Conservation (phyloP, 2,113 vertebrate genomes). For the Pionites leucogaster region DNA sequence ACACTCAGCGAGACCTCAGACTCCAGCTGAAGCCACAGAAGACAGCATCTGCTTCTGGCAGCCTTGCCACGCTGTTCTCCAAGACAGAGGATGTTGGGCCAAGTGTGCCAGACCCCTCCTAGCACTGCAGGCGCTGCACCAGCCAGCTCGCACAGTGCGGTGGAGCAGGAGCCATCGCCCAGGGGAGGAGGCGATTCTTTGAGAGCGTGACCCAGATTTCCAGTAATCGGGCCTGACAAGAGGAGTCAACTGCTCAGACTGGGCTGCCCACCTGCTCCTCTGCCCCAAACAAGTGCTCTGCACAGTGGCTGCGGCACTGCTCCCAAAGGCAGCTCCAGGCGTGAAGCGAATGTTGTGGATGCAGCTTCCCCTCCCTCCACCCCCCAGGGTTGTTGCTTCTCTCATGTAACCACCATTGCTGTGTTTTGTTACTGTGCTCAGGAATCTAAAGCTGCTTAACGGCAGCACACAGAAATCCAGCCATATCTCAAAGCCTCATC, state of each 20-base stretch:
- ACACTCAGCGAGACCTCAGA: not conserved
- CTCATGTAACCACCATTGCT: not conserved
- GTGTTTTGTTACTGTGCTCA: not conserved
- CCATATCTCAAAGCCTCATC: not conserved
- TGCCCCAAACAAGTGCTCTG: rapidly evolving
- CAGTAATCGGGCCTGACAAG: constrained; percentile 39
- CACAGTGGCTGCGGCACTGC: rapidly evolving
- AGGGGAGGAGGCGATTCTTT: constrained; percentile 42
- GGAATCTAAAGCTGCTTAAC: constrained; percentile 43
- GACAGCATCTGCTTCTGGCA: not conserved
- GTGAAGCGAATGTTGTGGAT: not conserved
- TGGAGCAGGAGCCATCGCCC: not conserved
- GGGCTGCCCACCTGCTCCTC: not conserved
- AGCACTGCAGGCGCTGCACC: not conserved
- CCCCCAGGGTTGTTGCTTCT: not conserved
- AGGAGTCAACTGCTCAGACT: not conserved
- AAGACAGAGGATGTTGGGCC: not conserved
- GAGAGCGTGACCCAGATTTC: constrained; percentile 65
- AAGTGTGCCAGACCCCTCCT: not conserved
- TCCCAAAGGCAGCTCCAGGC: not conserved
- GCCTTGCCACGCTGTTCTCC: not conserved
- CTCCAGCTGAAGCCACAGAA: not conserved
- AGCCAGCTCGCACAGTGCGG: not conserved
- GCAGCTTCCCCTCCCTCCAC: not conserved
- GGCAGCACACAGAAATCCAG: not conserved